A percentile compares a stretch with the other conserved stretches of the same genome.
Conservation (phyloP, 2,113 vertebrate genomes). For the Heterotis niloticus region DNA sequence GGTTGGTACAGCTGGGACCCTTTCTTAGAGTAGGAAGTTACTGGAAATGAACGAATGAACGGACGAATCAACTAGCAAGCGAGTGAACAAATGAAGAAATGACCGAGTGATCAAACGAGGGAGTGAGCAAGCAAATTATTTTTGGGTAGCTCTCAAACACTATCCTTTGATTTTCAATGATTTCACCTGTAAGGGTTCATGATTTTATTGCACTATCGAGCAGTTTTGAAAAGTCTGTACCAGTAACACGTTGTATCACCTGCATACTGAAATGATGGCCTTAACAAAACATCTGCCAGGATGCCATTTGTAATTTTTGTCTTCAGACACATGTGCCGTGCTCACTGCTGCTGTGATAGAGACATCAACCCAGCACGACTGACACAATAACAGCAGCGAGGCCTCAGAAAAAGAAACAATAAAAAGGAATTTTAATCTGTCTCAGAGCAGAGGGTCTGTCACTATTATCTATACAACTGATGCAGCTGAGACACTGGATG, state of each 20-base stretch:
- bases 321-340: neutral
- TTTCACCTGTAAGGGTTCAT: neutral
- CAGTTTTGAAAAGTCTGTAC: neutral
- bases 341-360: neutral
- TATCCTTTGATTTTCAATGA: too few relatives aligned
- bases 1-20: too few relatives aligned
- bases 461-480: conserved; percentile 14
- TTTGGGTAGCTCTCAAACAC: too few relatives aligned
- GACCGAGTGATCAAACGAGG: too few relatives aligned
- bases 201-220: neutral
- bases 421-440: conserved; percentile 25
- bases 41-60: too few relatives aligned
- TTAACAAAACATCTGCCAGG: conserved; percentile 7
- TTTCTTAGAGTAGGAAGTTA: too few relatives aligned
- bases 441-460: conserved; percentile 18
- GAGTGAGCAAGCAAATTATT: too few relatives aligned
- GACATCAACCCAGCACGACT: conserved; percentile 21
- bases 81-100: too few relatives aligned
- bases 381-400: conserved; percentile 20
- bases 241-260: neutral
- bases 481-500: conserved; percentile 17
- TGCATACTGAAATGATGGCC: neutral
- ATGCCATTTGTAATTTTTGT: neutral
- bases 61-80: too few relatives aligned
- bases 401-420: conserved; percentile 17